Evolutionary conservation across 2,797 vertebrate species (phyloP).

Genomic region (Sebastiscus tertius): DNA sequence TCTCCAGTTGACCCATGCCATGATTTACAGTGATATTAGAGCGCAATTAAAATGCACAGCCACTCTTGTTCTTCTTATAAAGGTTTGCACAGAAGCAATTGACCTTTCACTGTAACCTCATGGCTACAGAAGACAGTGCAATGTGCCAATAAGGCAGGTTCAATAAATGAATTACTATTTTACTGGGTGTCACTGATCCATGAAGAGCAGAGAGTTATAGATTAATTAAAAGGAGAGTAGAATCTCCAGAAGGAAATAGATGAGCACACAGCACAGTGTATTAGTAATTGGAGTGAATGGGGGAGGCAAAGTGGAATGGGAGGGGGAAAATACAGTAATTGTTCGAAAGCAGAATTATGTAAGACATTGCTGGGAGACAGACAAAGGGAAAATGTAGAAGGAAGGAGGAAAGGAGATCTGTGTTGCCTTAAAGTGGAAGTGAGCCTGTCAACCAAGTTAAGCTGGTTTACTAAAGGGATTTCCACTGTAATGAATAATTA

Average conservation of each 20-base stretch:
- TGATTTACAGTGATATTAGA: conserved; percentile 14
- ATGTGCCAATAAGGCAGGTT: not conserved
- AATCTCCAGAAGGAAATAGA: not conserved
- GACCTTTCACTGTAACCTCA: conserved; percentile 57
- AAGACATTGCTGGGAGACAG: not conserved
- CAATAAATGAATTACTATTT: conserved; percentile 37
- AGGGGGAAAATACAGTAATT: not conserved
- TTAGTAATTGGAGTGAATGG: not conserved
- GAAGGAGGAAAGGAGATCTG: not conserved
- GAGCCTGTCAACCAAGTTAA: not conserved
- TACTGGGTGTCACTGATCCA: conserved; percentile 49
- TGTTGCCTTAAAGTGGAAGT: conserved; percentile 10
- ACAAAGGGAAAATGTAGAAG: not conserved
- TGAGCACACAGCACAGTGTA: no score
- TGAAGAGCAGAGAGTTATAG: conserved; percentile 49
- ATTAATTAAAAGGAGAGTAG: conserved; percentile 42
- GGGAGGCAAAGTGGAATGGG: not conserved
- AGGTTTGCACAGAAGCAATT: conserved; percentile 16
- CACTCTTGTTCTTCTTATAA: not conserved
- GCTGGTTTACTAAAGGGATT: no score
- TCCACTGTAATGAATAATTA: no score
- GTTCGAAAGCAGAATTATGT: not conserved
- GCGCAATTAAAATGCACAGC: conserved; percentile 7
- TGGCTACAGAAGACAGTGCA: not conserved
- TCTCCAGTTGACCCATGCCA: not conserved